These are phyloP conservation scores for Tyrannus savana DNA, from an alignment of 2,113 vertebrate genomes.

Conservation along the genomic window DNA sequence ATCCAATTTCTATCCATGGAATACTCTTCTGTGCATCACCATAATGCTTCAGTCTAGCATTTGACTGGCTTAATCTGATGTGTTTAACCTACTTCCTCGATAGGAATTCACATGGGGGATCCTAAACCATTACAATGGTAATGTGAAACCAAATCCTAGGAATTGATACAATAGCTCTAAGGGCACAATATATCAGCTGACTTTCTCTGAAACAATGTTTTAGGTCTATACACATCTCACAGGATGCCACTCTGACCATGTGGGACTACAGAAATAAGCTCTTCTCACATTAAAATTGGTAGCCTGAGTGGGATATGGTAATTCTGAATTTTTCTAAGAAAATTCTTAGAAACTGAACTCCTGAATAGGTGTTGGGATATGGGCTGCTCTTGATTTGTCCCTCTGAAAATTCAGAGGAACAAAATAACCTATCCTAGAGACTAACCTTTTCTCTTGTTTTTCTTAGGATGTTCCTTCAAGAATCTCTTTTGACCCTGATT, in stretches of 20 bases:
- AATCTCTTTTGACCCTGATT: neutral
- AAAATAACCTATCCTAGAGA: neutral
- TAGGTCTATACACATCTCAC: neutral
- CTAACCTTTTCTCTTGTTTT: neutral
- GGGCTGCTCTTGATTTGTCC: neutral
- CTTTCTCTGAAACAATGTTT: neutral
- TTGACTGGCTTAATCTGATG: neutral
- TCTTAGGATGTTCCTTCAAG: neutral
- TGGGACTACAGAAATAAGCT: neutral
- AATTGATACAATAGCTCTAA: neutral
- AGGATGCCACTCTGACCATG: neutral
- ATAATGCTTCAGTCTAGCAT: neutral
- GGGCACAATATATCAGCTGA: neutral
- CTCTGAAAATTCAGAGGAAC: neutral
- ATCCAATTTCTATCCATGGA: neutral
- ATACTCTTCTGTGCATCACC: neutral
- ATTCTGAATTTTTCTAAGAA: neutral
- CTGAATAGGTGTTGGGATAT: neutral
- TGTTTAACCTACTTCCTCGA: conserved; percentile 1
- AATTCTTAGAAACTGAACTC: neutral
- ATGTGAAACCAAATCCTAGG: neutral
- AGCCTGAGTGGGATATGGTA: neutral
- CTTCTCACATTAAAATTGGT: neutral
- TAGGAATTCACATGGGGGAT: neutral
- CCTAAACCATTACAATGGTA: neutral